phyloP scores from a whole-genome alignment of 2,113 vertebrate genomes.

The Conger conger region DNA sequence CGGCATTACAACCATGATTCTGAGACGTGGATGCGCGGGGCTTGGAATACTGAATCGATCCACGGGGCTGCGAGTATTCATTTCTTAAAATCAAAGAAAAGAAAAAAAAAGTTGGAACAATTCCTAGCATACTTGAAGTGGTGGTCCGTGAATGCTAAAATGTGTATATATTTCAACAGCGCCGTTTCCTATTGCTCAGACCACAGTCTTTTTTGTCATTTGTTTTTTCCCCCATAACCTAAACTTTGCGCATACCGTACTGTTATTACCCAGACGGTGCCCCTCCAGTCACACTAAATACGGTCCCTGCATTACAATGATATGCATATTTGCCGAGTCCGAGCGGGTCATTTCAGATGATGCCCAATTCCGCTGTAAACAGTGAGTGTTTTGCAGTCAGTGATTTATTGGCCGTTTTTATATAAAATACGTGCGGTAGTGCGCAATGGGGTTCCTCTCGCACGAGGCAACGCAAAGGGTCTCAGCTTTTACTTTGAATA shows the following conservation, averaged over 20 bases:
- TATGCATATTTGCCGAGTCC: not conserved
- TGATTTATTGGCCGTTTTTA: not conserved
- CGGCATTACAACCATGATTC: constrained; percentile 2
- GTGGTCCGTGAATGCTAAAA: not conserved
- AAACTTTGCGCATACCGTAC: not conserved
- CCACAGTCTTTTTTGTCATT: not conserved
- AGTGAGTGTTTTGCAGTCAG: not conserved
- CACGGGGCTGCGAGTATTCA: not conserved
- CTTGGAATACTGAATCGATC: constrained; percentile 2
- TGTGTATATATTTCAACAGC: not conserved
- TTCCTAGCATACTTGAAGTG: not conserved
- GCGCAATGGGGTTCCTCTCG: not conserved
- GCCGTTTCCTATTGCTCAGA: not conserved
- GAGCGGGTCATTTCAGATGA: not conserved
- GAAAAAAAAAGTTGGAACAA: constrained; percentile 19
- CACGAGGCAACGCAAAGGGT: not conserved
- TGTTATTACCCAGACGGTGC: not conserved
- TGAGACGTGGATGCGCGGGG: not conserved
- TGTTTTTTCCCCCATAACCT: not conserved
- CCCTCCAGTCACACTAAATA: not conserved
- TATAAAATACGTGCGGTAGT: not conserved
- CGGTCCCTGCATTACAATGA: not conserved
- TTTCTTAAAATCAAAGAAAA: not conserved
- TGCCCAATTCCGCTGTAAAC: not conserved
- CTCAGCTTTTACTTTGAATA: not conserved